Percentiles rank a stretch among this genome's conserved stretches.
Evolutionary conservation across 2,113 vertebrate genomes (phyloP).

Genomic region (Halcyon malimbica): DNA sequence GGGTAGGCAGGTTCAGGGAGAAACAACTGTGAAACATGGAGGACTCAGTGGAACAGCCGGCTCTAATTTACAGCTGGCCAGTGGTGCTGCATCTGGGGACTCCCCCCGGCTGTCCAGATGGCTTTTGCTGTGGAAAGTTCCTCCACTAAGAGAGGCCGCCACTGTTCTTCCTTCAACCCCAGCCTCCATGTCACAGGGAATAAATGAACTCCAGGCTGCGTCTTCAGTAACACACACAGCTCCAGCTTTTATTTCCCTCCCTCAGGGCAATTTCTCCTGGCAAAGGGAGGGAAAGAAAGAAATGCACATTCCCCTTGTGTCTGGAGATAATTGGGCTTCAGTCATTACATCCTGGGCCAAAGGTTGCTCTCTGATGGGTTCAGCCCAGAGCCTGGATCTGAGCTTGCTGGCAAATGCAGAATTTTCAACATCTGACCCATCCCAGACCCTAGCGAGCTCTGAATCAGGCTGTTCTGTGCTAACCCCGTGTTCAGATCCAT

Average conservation of each 20-base stretch:
- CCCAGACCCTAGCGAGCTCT: not conserved
- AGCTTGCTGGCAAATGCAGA: not conserved
- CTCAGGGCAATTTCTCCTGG: conserved; percentile 2
- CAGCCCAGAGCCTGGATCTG: not conserved
- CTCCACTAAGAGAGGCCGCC: not conserved
- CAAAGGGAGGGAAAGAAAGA: not conserved
- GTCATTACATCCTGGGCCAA: not conserved
- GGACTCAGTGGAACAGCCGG: not conserved
- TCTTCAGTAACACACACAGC: not conserved
- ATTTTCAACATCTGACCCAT: not conserved
- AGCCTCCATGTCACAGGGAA: not conserved
- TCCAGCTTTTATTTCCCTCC: not conserved
- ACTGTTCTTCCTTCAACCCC: not conserved
- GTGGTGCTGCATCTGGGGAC: not conserved
- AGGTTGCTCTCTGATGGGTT: not conserved
- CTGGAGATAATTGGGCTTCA: conserved; percentile 21
- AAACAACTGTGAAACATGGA: not conserved
- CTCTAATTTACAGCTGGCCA: not conserved
- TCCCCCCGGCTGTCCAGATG: not conserved
- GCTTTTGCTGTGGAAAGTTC: not conserved
- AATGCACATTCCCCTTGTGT: not conserved
- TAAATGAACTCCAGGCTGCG: not conserved
- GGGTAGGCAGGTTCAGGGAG: not conserved
- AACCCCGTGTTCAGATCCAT: not conserved
- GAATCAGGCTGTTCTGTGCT: not conserved